phyloP scores from a whole-genome alignment of 2,113 vertebrate genomes.

The Sturnus vulgaris region DNA sequence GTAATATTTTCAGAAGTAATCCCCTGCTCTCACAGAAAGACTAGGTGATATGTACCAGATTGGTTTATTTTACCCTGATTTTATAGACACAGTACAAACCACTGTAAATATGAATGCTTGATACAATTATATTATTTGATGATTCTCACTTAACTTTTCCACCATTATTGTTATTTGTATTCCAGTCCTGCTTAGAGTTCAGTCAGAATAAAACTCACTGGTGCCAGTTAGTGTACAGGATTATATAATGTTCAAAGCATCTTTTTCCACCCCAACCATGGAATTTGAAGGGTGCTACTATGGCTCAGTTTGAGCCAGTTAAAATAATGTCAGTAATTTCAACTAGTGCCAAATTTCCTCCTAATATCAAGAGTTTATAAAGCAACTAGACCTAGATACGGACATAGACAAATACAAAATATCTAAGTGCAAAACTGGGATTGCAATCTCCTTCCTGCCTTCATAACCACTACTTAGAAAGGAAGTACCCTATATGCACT shows the following conservation, averaged over 20 bases:
- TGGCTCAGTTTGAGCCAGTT: too few species aligned
- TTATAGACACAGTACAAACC: not conserved
- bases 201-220: not conserved
- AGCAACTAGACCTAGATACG: not conserved
- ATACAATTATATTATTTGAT: not conserved
- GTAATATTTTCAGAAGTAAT: not conserved
- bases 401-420: not conserved
- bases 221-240: not conserved
- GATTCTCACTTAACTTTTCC: not conserved
- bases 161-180: not conserved
- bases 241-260: not conserved
- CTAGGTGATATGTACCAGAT: not conserved
- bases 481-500: not conserved
- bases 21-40: not conserved
- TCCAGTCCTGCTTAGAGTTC: not conserved
- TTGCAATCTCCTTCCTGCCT: not conserved
- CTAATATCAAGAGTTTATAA: not conserved
- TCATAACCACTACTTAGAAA: not conserved
- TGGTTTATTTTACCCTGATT: not conserved
- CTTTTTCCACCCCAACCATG: not conserved
- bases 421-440: not conserved
- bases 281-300: not conserved
- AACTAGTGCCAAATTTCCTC: not conserved
- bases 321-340: not conserved
- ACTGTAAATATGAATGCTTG: not conserved